Conservation (phyloP, 2,113 vertebrate genomes). For the Casuarius casuarius region DNA sequence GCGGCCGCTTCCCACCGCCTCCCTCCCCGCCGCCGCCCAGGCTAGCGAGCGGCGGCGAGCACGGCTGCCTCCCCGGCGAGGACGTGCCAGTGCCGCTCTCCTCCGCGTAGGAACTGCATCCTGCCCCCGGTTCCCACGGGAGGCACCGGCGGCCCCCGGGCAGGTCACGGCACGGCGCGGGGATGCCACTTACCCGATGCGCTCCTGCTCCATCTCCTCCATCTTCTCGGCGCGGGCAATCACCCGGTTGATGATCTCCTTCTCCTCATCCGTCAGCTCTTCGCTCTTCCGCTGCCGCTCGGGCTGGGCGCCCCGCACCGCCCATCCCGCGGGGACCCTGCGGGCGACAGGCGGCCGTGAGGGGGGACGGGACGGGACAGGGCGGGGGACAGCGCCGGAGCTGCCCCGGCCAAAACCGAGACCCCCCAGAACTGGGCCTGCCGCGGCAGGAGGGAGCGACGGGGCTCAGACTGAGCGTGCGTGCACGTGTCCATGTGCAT, state of each 20-base stretch:
- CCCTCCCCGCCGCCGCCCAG: neutral
- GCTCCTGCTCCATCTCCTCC: constrained; percentile 91
- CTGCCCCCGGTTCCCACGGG: neutral
- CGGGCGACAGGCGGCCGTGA: neutral
- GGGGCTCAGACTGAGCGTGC: too few relatives aligned
- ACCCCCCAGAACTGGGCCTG: too few relatives aligned
- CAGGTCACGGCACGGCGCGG: too few relatives aligned
- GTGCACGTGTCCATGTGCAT: rapidly evolving
- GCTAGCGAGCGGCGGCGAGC: neutral
- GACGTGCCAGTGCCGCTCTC: too few relatives aligned
- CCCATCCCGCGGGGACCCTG: constrained; percentile 78
- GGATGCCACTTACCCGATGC: constrained; percentile 83
- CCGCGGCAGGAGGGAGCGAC: too few relatives aligned
- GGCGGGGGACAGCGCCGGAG: too few relatives aligned
- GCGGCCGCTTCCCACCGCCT: too few relatives aligned
- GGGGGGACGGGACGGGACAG: too few relatives aligned
- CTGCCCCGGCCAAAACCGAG: too few relatives aligned
- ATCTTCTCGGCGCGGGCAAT: constrained; percentile 91
- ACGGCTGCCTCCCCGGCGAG: neutral
- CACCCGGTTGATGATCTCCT: constrained; percentile 94
- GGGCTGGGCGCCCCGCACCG: constrained; percentile 41
- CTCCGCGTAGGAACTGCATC: too few relatives aligned
- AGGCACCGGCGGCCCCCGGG: neutral
- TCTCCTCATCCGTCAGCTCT: constrained; percentile 95
- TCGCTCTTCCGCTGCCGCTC: constrained; percentile 77